Evolutionary conservation across 2,888 invertebrate genomes (phyloP).

Genomic region (Lepeophtheirus nordmannii): DNA sequence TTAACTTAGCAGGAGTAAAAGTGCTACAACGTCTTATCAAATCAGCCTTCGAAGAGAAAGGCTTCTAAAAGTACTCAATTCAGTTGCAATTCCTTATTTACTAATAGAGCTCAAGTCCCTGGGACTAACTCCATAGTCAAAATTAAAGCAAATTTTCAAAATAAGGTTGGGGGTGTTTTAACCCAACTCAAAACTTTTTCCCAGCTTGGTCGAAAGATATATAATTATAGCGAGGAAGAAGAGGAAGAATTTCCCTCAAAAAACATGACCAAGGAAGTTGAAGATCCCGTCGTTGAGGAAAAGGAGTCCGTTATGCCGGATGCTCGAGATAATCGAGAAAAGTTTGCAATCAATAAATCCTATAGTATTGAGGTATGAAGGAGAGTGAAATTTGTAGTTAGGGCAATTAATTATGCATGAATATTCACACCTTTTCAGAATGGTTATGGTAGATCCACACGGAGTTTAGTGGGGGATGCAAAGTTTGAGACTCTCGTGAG

Average conservation of each 20-base stretch:
- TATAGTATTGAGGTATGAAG: slow-evolving; percentile 85
- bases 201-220: background rate
- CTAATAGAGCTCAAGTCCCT: no score
- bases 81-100: no score
- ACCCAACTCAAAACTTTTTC: background rate
- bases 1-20: no score
- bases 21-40: no score
- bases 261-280: background rate
- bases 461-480: slow-evolving; percentile 92
- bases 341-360: slow-evolving; percentile 92
- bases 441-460: slow-evolving; percentile 84
- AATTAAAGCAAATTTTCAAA: slow-evolving; percentile 4
- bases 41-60: no score
- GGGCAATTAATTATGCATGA: background rate
- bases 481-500: slow-evolving; percentile 90
- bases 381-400: slow-evolving; percentile 27
- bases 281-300: background rate
- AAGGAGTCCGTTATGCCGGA: background rate
- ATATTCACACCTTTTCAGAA: slow-evolving; percentile 52
- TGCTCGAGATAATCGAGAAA: slow-evolving; percentile 82
- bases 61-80: no score
- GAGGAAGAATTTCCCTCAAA: background rate
- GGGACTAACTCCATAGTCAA: background rate
- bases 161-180: background rate
- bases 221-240: background rate